phyloP scores from a whole-genome alignment of 30 jellyfish, hydroid and myxozoan genomes.

The Phacellophora camtschatica region DNA sequence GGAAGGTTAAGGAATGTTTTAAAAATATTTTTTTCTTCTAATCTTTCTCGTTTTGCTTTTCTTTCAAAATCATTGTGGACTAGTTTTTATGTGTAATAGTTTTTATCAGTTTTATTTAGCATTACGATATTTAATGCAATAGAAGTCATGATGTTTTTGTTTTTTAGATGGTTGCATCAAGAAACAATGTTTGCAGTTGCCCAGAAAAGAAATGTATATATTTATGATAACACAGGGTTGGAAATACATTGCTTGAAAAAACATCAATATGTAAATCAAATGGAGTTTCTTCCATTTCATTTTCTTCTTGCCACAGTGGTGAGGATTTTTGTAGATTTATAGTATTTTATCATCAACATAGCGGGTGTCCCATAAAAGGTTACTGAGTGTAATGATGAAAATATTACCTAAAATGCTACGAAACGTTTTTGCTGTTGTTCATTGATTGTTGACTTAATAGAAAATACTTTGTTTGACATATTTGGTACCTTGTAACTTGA shows the following conservation, averaged over 20 bases:
- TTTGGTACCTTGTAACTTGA: too few relatives aligned
- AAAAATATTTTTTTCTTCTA: too few relatives aligned
- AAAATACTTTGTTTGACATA: too few relatives aligned
- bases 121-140: too few relatives aligned
- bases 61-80: too few relatives aligned
- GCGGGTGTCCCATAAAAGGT: too few relatives aligned
- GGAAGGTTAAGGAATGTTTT: too few relatives aligned
- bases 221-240: conserved; percentile 88
- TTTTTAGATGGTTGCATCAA: conserved; percentile 95
- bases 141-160: not conserved
- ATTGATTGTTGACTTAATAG: too few relatives aligned
- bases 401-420: too few relatives aligned
- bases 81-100: not conserved
- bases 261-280: conserved; percentile 77
- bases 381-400: too few relatives aligned
- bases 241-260: conserved; percentile 90
- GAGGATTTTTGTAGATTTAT: conserved; percentile 10
- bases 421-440: too few relatives aligned
- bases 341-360: not conserved
- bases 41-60: too few relatives aligned
- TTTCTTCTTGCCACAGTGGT: conserved; percentile 94
- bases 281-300: conserved; percentile 95
- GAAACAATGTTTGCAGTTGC: conserved; percentile 99
- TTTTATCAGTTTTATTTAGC: not conserved
- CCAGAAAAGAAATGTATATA: conserved; percentile 87